phyloP scores from a whole-genome alignment of 1,140 invertebrate genomes.

The Drosophila kepulauana region DNA sequence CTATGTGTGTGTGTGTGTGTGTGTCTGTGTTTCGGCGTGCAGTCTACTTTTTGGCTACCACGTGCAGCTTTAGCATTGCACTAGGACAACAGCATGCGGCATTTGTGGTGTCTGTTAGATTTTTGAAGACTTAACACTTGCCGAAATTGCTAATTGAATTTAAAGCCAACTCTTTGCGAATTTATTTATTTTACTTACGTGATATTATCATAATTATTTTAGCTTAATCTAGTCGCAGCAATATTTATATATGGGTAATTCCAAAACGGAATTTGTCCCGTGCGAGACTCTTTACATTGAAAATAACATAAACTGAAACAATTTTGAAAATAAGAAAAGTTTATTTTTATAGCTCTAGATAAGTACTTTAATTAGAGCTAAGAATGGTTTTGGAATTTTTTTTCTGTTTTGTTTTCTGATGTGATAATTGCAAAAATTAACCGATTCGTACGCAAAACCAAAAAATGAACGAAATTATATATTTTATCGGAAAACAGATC shows the following conservation, averaged over 20 bases:
- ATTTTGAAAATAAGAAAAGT: too few relatives aligned
- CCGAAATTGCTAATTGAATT: slow-evolving; percentile 65
- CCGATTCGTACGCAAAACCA: too few relatives aligned
- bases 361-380: too few relatives aligned
- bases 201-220: not conserved
- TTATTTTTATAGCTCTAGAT: too few relatives aligned
- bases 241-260: not conserved
- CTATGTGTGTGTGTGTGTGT: slow-evolving; percentile 22
- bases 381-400: too few relatives aligned
- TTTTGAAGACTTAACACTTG: slow-evolving; percentile 76
- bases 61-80: slow-evolving; percentile 66
- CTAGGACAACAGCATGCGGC: slow-evolving; percentile 73
- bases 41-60: slow-evolving; percentile 71
- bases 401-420: too few relatives aligned
- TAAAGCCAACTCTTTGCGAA: not conserved
- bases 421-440: too few relatives aligned
- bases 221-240: slow-evolving; percentile 20
- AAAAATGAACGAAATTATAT: too few relatives aligned
- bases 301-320: too few relatives aligned
- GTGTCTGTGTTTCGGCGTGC: slow-evolving; percentile 52
- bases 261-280: too few relatives aligned
- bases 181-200: not conserved
- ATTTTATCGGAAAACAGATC: too few relatives aligned
- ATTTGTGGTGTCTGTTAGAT: slow-evolving; percentile 67
- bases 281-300: too few relatives aligned